These are phyloP conservation scores for Ispidina picta DNA, from an alignment of 2,797 vertebrate genomes.

Conservation along the genomic window DNA sequence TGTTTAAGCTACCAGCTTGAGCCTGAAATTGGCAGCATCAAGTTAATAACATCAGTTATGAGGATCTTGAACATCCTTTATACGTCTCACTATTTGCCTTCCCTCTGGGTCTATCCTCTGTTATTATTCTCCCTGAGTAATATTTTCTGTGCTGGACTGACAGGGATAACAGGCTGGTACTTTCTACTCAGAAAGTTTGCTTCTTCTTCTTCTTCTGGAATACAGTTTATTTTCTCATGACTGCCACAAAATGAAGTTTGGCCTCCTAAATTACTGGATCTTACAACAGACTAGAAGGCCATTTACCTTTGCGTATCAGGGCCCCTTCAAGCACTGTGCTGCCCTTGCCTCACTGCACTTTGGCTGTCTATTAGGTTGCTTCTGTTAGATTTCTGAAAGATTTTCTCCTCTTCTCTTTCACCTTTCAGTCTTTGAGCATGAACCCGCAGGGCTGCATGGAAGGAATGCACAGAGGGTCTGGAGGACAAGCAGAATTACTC, in stretches of 20 bases:
- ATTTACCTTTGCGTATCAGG: neutral
- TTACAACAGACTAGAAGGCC: neutral
- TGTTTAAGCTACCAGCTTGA: neutral
- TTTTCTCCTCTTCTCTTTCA: conserved; percentile 46
- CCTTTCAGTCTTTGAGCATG: conserved; percentile 52
- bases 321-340: conserved; percentile 1
- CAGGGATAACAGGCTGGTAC: neutral
- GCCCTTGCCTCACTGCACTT: conserved; percentile 3
- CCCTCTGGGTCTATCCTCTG: neutral
- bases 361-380: conserved; percentile 35
- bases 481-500: conserved; percentile 2
- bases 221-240: neutral
- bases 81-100: neutral
- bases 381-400: conserved; percentile 49
- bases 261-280: conserved; percentile 42
- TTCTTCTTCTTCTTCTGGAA: neutral
- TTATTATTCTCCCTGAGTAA: neutral
- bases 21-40: neutral
- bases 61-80: neutral
- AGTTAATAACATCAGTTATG: neutral
- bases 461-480: neutral
- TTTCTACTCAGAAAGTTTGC: neutral
- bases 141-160: neutral
- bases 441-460: conserved; percentile 8
- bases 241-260: conserved; percentile 5